Base-by-base conservation (phyloP, 2,888 invertebrate genomes). In the Panopea generosa region DNA sequence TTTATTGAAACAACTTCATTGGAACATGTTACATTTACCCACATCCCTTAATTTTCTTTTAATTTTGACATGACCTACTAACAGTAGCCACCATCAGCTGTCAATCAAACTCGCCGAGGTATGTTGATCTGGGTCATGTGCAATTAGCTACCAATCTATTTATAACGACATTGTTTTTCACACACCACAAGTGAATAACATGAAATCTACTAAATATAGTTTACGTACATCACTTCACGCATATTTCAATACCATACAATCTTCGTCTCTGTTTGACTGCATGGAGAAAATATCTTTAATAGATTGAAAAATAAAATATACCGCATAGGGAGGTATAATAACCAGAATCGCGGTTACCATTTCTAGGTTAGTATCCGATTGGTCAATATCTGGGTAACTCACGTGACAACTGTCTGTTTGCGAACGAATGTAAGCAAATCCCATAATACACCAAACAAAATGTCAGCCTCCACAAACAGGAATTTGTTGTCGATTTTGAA, bases 371-470 rank as follows among this genome's bases (percentile, higher is more conserved):
- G 40, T 11, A 40, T 7, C n/a, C 74, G 66, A 84, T 87, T 87
- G 87, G 87, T 67, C 60, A 29, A 53, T 55, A 77, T 59, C 18
- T 59, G 57, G 83, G 73, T 84, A 60, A 59, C 56, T 70, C 84
- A 84, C 81, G 83, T 59, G 85, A 83, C 74, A 78, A 76, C 77
- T 81, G 78, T 82, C 83, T 82, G 72, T 75, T n/a, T 27, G 53
- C 70, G 66, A 66, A 70, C 27, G 57, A 75, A 72, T 76, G 75
- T 77, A 76, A 79, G 68, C 72, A 83, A 68, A 83, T 85, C 87
- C 87, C 87, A 87, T 14, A 77, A 68, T 84, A 62, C 87, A 59
- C 11, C 38, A 43, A 45, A 29, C 56, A 86, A 85, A 50, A 87
- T 87, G 87, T 81, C 84, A 77, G 84, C 86, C 69, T 61, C 85